Percentiles rank a stretch among this genome's conserved stretches.
These are phyloP conservation scores for Oscheius sp. DNA, from an alignment of 2,888 invertebrate genomes.

Conservation along the genomic window DNA sequence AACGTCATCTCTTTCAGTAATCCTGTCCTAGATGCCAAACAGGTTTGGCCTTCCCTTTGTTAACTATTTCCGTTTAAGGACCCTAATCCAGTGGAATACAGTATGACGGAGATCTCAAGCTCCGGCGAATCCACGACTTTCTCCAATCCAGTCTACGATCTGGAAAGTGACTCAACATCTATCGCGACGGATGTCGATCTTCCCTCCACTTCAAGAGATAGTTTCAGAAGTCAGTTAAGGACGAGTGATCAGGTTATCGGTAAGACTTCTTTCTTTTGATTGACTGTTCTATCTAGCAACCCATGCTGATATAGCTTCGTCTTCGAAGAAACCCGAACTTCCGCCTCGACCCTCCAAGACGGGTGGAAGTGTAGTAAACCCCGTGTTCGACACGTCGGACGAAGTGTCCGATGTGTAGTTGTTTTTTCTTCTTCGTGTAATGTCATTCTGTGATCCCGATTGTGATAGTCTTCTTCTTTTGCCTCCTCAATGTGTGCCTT, in stretches of 20 bases:
- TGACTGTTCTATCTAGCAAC: conserved; percentile 2
- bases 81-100: conserved; percentile 57
- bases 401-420: conserved; percentile 45
- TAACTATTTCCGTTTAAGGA: conserved; percentile 40
- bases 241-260: conserved; percentile 30
- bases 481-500: conserved; percentile 26
- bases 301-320: conserved; percentile 22
- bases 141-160: conserved; percentile 96
- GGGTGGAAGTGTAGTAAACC: conserved; percentile 44
- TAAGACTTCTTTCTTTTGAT: neutral
- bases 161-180: conserved; percentile 62
- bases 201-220: conserved; percentile 24
- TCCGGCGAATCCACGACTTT: conserved; percentile 79
- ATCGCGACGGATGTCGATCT: conserved; percentile 4
- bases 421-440: neutral
- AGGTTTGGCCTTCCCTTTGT: conserved; percentile 18
- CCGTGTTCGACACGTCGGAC: conserved; percentile 37
- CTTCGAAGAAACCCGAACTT: conserved; percentile 35
- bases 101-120: conserved; percentile 65
- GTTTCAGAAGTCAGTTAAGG: conserved; percentile 6
- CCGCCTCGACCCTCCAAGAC: conserved; percentile 46
- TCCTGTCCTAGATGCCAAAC: conserved; percentile 65
- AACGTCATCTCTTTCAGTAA: conserved; percentile 70
- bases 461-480: conserved; percentile 19
- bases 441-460: conserved; percentile 24